Percentiles rank a stretch among this genome's conserved stretches.
Conservation (phyloP, 1,140 invertebrate species). For the Augochlora pura region DNA sequence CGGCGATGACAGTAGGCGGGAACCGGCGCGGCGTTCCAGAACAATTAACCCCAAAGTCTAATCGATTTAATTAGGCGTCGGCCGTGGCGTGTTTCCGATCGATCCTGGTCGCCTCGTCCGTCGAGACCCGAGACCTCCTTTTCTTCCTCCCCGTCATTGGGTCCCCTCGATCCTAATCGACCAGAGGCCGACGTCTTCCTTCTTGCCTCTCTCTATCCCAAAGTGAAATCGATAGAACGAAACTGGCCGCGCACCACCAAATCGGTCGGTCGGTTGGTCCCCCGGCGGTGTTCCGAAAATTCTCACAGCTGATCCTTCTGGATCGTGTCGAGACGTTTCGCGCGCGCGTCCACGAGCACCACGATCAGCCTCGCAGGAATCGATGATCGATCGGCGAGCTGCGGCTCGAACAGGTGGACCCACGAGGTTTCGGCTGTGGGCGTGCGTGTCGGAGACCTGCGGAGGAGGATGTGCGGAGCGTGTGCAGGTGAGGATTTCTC, state of each 20-base stretch:
- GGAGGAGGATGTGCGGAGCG: background rate
- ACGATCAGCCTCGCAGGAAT: background rate
- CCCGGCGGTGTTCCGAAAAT: too few relatives aligned
- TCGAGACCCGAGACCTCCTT: conserved; percentile 45
- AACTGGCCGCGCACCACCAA: background rate
- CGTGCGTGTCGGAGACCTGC: background rate
- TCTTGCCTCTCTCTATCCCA: background rate
- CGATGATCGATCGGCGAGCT: background rate
- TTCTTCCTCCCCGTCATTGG: conserved; percentile 60
- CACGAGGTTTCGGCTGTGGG: background rate
- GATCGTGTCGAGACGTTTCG: background rate
- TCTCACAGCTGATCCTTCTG: background rate
- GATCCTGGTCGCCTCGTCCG: conserved; percentile 52
- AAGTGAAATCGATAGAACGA: conserved; percentile 23
- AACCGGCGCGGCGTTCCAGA: conserved; percentile 67
- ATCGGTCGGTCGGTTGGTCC: background rate
- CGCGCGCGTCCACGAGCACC: background rate
- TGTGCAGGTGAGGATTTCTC: conserved; percentile 39
- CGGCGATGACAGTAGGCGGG: conserved; percentile 45
- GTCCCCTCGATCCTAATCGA: conserved; percentile 55
- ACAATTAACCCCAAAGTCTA: conserved; percentile 77
- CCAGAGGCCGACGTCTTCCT: conserved; percentile 33
- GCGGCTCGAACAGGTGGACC: conserved; percentile 10
- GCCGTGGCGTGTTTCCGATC: conserved; percentile 55
- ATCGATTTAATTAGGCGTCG: conserved; percentile 74